Conservation (phyloP, 2,888 invertebrate genomes). For the Luperina nickerlii region DNA sequence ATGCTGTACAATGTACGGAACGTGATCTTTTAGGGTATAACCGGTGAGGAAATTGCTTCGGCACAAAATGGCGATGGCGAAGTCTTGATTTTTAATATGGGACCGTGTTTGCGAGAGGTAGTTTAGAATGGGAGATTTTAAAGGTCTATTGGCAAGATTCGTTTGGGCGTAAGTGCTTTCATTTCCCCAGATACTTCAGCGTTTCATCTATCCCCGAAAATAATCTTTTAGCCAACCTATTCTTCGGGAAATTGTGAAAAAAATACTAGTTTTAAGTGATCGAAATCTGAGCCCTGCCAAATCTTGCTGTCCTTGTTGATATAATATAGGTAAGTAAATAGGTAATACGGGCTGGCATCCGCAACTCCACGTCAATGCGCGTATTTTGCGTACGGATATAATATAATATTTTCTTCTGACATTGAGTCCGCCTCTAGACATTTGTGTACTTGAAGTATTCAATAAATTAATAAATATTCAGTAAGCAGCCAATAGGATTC, state of each 20-base stretch:
- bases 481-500: not conserved
- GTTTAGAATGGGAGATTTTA: conserved; percentile 5
- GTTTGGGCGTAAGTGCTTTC: not conserved
- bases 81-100: conserved; percentile 51
- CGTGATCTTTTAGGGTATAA: conserved; percentile 56
- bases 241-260: not conserved
- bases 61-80: conserved; percentile 31
- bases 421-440: not conserved
- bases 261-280: not conserved
- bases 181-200: not conserved
- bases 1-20: conserved; percentile 61
- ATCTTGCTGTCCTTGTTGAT: too few relatives aligned
- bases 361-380: too few relatives aligned
- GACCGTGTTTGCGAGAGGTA: not conserved
- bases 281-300: too few relatives aligned
- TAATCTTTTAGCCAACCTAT: not conserved
- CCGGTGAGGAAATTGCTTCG: conserved; percentile 59
- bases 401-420: not conserved
- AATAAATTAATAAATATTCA: not conserved
- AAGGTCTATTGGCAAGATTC: not conserved
- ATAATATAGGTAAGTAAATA: not conserved
- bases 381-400: not conserved
- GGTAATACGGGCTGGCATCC: too few relatives aligned
- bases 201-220: not conserved
- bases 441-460: not conserved